Base-by-base conservation (phyloP, 2,113 vertebrate species). In the Elachura formosa region DNA sequence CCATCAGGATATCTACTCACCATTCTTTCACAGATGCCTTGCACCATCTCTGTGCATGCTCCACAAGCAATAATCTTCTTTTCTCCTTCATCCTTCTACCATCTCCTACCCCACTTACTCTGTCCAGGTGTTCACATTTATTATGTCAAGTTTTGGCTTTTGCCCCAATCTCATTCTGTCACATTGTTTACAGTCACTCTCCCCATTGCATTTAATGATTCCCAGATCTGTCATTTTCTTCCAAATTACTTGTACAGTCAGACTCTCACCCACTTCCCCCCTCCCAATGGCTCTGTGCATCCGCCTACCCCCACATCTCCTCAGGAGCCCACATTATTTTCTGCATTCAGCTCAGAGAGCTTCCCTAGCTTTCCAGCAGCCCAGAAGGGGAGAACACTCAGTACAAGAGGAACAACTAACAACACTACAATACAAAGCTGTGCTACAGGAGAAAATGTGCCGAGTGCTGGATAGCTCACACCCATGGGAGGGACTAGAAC, bases 101-200 rank as follows among this genome's bases (percentile, higher is more conserved):
- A 59, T 67, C 62, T 82, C 63, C 38, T 61, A 56, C 41, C n/a
- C 49, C 23, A n/a, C 62, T 84, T 52, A 49, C 45, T 75, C 49
- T 49, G 7, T 38, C 71, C 95, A 91, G 67, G 85, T 91, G 75
- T 82, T 83, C 28, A 0, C 34, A 74, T 80, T 86, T 82, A 58
- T n/a, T 77, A 74, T 22, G 49, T 66, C 93, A 86, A 46, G 24
- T 76, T 96, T 83, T 90, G 94, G 67, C 89, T 92, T 92, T 80
- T 85, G 29, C 71, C 45, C 48, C 75, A 64, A 0, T 40, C 49
- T 82, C 54, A 96, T 90, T 84, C 36, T 72, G 63, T 58, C 54
- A 78, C 36, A 34, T 1, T 89, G 71, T 83, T 96, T 52, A 85
- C 4, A 87, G 87, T 49, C 1, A 0, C 28, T 89, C 45, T 79